phyloP scores from a whole-genome alignment of 2,113 vertebrate species.

The Tiliqua scincoides region DNA sequence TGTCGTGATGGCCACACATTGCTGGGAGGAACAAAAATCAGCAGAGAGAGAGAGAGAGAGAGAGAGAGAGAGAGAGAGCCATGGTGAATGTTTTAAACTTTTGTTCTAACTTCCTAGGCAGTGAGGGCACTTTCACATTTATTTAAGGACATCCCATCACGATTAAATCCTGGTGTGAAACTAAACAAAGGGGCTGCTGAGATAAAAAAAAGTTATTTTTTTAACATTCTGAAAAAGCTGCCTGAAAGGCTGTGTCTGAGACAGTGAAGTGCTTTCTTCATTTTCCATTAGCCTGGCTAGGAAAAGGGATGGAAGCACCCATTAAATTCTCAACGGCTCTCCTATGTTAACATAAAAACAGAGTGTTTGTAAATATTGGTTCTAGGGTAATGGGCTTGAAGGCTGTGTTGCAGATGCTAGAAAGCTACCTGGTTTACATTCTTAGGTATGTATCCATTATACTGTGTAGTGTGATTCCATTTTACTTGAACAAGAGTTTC shows the following conservation, averaged over 20 bases:
- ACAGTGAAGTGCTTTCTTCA: background rate
- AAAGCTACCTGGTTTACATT: accelerated
- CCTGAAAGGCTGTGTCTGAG: background rate
- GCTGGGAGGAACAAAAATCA: background rate
- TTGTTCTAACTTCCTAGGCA: conserved; percentile 27
- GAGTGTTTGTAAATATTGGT: background rate
- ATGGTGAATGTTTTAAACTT: background rate
- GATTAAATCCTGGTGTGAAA: conserved; percentile 52
- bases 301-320: conserved; percentile 5
- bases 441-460: background rate
- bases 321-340: accelerated
- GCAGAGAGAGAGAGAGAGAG: background rate
- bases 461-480: background rate
- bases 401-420: accelerated
- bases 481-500: background rate
- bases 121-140: conserved; percentile 33
- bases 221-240: background rate
- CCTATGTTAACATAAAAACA: accelerated
- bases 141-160: conserved; percentile 58
- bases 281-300: background rate
- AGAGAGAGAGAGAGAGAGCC: background rate
- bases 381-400: accelerated
- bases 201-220: conserved; percentile 16
- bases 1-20: background rate
- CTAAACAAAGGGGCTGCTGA: conserved; percentile 50